Percentiles rank a stretch among this genome's conserved stretches.
Conservation (phyloP, 1,140 invertebrate genomes). For the Megalopta genalis region DNA sequence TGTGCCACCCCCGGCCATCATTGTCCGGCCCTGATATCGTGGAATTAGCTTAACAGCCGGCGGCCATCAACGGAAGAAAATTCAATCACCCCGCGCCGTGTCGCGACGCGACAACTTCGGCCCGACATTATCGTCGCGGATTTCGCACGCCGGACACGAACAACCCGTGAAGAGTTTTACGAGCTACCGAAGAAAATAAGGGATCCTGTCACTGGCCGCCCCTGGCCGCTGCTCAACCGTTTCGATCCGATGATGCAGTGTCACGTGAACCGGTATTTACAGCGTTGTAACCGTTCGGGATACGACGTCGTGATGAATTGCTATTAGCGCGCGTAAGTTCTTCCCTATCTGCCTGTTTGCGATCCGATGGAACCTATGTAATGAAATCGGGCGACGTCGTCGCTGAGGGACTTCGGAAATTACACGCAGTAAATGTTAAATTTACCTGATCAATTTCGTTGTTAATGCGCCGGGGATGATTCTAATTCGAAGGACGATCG, state of each 20-base stretch:
- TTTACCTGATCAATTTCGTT: too few relatives aligned
- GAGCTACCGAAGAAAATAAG: conserved; percentile 13
- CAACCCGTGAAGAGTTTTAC: conserved; percentile 60
- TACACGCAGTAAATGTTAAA: too few relatives aligned
- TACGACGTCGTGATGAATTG: neutral
- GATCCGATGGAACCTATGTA: neutral
- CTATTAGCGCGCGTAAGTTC: neutral
- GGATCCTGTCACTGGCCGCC: neutral
- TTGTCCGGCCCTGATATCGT: conserved; percentile 10
- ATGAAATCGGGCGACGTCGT: neutral
- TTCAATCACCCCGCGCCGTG: conserved; percentile 36
- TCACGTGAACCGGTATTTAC: conserved; percentile 3
- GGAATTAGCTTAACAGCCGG: conserved; percentile 47
- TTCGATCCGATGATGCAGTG: neutral
- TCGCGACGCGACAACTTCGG: too few relatives aligned
- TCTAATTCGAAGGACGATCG: too few relatives aligned
- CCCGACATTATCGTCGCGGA: conserved; percentile 20
- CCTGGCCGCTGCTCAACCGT: neutral
- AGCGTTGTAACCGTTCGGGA: neutral
- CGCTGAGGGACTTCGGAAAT: neutral
- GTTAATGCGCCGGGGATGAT: too few relatives aligned
- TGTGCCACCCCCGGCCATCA: conserved; percentile 3
- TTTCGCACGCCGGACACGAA: conserved; percentile 53
- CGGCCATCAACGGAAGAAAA: conserved; percentile 48
- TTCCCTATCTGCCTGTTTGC: too few relatives aligned